Conservation (phyloP, 2,797 vertebrate species). For the Fistularia tabacaria region DNA sequence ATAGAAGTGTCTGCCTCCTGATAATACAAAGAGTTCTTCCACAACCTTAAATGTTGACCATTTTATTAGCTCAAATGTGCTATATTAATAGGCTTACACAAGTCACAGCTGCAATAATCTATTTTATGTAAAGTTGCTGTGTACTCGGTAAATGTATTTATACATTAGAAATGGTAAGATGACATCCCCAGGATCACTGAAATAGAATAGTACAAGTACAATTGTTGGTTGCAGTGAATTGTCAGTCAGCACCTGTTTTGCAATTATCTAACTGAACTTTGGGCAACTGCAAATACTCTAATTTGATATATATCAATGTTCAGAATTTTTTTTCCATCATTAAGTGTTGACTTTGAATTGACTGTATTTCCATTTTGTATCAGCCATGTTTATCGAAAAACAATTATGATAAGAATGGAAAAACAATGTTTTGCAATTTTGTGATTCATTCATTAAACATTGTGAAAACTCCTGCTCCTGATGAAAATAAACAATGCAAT, state of each 20-base stretch:
- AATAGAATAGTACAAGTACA: too few relatives aligned
- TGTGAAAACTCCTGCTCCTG: conserved; percentile 12
- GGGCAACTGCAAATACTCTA: conserved; percentile 10
- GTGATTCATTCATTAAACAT: conserved; percentile 25
- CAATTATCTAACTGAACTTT: conserved; percentile 21
- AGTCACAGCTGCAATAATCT: too few relatives aligned
- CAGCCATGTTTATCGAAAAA: conserved; percentile 33
- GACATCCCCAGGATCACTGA: too few relatives aligned
- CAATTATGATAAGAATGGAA: conserved; percentile 7
- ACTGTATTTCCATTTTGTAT: conserved; percentile 28
- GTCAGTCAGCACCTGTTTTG: conserved; percentile 12
- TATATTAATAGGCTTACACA: too few relatives aligned
- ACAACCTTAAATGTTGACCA: too few relatives aligned
- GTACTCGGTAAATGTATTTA: too few relatives aligned
- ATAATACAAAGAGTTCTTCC: too few relatives aligned
- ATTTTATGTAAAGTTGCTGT: too few relatives aligned
- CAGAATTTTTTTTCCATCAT: conserved; percentile 16
- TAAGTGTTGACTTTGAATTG: neutral
- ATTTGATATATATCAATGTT: conserved; percentile 14
- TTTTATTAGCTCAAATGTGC: too few relatives aligned
- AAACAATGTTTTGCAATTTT: conserved; percentile 13
- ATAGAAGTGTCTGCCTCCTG: too few relatives aligned
- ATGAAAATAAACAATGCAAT: conserved; percentile 36
- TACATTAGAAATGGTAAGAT: too few relatives aligned
- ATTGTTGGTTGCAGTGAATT: too few relatives aligned